Evolutionary conservation across 2,113 vertebrate genomes (phyloP).

Genomic region (Psilopsiagon aurifrons): DNA sequence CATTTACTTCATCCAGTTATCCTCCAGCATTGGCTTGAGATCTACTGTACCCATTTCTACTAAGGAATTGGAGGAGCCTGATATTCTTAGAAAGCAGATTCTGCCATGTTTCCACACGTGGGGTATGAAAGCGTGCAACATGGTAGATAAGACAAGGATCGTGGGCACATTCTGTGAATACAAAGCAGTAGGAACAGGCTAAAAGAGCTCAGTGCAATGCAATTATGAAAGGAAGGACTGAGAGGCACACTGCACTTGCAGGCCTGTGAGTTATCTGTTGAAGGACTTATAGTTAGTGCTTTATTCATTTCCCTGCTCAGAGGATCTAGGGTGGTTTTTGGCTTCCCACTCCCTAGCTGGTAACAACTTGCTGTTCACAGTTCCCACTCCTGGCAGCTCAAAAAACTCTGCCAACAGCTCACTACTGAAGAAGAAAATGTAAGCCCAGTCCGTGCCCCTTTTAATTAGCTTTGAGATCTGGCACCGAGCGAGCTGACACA

Average conservation of each 20-base stretch:
- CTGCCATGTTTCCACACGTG: not conserved
- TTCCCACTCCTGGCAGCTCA: conserved; percentile 40
- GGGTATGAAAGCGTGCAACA: not conserved
- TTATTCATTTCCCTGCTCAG: conserved; percentile 8
- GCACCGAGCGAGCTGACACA: not conserved
- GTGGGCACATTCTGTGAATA: accelerated
- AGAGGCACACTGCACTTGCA: not conserved
- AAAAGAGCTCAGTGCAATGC: not conserved
- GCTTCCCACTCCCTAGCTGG: not conserved
- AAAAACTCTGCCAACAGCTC: conserved; percentile 67
- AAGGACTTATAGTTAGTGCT: not conserved
- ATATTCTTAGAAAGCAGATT: not conserved
- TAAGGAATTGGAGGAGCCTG: not conserved
- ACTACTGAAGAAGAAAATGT: conserved; percentile 12
- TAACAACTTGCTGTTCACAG: conserved; percentile 56
- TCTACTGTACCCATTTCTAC: not conserved
- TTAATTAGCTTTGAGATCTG: conserved; percentile 73
- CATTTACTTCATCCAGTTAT: not conserved
- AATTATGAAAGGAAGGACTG: not conserved
- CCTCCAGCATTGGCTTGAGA: not conserved
- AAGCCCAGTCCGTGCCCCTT: conserved; percentile 48
- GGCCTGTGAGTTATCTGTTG: not conserved
- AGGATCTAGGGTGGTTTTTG: conserved; percentile 10
- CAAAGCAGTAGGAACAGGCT: not conserved
- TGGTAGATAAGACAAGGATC: not conserved